Base-by-base conservation (phyloP, 2,888 invertebrate species). In the Acronicta leporina region DNA sequence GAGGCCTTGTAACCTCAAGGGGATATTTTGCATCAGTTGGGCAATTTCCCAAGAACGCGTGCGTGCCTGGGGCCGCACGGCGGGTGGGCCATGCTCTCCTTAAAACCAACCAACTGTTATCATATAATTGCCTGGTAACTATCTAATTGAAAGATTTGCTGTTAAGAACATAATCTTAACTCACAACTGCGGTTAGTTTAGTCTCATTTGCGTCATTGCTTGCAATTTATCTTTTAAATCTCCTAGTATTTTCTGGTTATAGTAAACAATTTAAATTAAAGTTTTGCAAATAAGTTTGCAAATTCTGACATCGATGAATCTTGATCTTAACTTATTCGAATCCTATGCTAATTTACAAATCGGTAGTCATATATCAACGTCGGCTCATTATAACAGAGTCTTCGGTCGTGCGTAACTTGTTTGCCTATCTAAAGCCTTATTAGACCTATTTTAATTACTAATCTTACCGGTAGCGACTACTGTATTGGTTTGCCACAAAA, bases 61-160 rank as follows among this genome's bases (percentile, higher is more conserved):
- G 92, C 86, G 83, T 72, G 91, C 92, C 91, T 44, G 80, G 69
- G 87, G 91, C 85, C 77, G 73, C 88, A 52, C 87, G 80, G 87
- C 88, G 91, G 91, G 92, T 92, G 93, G 92, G 81, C 90, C 81
- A 71, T 63, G 73, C 77, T 73, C 81, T 81, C 82, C 77, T 81
- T n/a, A n/a, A n/a, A n/a, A 84, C 86, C 87, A 86, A 87, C 84
- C 83, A 80, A 86, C 87, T 87, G 68, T 48, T 55, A 62, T 55
- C 55, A 54, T 81, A 81, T 89, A 86, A 87, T 85, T 82, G 83
- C 86, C 75, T 80, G 81, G 82, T 84, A n/a, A n/a, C n/a, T n/a
- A 73, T 53, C 78, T 79, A 79, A 82, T 83, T 83, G 78, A 83
- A 81, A 77, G 79, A 81, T 82, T 79, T 55, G 52, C 68, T 53